phyloP scores from a whole-genome alignment of 2,113 vertebrate genomes.

The Azemiops feae region DNA sequence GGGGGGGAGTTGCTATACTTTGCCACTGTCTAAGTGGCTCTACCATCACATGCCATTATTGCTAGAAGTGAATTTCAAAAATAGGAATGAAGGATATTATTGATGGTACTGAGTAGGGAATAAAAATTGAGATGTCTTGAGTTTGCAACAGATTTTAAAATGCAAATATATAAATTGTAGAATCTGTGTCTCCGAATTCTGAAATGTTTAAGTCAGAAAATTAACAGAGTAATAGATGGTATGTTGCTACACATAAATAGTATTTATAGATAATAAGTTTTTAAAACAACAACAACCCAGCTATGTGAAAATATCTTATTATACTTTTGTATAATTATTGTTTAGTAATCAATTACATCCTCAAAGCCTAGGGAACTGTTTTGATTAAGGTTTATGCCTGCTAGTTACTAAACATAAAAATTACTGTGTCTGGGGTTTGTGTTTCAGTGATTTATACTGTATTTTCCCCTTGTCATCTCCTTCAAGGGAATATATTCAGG shows the following conservation, averaged over 20 bases:
- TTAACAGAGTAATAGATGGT: neutral
- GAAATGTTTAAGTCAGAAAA: constrained; percentile 6
- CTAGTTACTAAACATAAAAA: neutral
- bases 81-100: neutral
- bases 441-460: neutral
- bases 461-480: neutral
- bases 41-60: neutral
- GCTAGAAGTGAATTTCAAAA: neutral
- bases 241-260: neutral
- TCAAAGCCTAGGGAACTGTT: constrained; percentile 6
- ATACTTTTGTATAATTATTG: constrained; percentile 12
- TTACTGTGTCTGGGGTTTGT: neutral
- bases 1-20: too few relatives aligned
- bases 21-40: neutral
- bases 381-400: constrained; percentile 13
- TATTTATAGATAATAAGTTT: constrained; percentile 15
- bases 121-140: neutral
- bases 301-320: constrained; percentile 24
- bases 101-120: neutral
- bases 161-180: neutral
- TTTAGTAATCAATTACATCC: constrained; percentile 11
- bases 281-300: too few relatives aligned
- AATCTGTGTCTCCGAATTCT: neutral
- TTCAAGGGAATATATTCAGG: neutral
- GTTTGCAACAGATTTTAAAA: neutral